Evolutionary conservation across 2,797 vertebrate species (phyloP).

Genomic region (Girardinus metallicus): DNA sequence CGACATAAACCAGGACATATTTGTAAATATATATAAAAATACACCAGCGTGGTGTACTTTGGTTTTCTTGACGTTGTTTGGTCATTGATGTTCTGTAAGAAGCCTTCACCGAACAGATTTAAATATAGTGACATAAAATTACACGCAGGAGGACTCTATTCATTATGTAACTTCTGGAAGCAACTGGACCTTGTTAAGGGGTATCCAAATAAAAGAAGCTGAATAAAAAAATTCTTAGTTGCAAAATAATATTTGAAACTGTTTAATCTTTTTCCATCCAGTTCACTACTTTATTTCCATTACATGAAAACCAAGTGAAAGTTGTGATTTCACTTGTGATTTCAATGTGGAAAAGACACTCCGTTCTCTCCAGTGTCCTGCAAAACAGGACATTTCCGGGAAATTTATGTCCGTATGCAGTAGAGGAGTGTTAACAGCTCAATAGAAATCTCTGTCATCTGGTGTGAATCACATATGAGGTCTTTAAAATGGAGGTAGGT

Average conservation of each 20-base stretch:
- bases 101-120: not conserved
- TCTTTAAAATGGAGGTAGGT: slow-evolving; percentile 74
- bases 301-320: not conserved
- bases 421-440: slow-evolving; percentile 72
- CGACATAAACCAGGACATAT: not conserved
- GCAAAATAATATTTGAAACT: not conserved
- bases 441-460: slow-evolving; percentile 69
- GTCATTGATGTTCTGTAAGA: not conserved
- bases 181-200: not conserved
- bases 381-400: not conserved
- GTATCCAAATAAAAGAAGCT: not conserved
- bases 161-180: not conserved
- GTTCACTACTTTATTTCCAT: not conserved
- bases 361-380: not conserved
- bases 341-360: not conserved
- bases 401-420: slow-evolving; percentile 63
- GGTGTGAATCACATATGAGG: slow-evolving; percentile 64
- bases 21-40: not conserved
- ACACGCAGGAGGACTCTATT: not conserved
- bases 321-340: not conserved
- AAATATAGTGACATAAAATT: not conserved
- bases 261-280: not conserved
- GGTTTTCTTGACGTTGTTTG: not conserved
- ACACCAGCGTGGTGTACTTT: not conserved
- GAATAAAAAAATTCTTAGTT: not conserved